These are phyloP conservation scores for Gandaritis pyraliata DNA, from an alignment of 2,888 invertebrate genomes.

Conservation along the genomic window DNA sequence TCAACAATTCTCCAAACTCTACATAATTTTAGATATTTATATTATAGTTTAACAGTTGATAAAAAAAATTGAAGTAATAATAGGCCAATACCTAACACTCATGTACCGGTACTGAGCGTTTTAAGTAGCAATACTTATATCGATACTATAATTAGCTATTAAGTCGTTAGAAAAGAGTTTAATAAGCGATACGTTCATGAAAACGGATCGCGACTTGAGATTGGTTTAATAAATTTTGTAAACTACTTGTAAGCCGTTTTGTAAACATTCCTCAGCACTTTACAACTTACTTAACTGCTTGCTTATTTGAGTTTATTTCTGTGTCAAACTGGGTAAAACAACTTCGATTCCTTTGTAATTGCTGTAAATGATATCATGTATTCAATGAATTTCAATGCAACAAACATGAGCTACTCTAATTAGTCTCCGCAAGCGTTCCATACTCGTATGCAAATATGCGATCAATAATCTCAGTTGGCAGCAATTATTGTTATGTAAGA, in stretches of 20 bases:
- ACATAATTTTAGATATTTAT: too few species aligned
- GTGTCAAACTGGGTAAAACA: conserved; percentile 14
- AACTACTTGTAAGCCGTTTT: conserved; percentile 15
- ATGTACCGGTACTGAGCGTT: too few species aligned
- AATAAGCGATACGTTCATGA: conserved; percentile 36
- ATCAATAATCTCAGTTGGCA: conserved; percentile 33
- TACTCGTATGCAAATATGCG: conserved; percentile 33
- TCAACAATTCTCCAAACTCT: too few species aligned
- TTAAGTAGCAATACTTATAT: too few species aligned
- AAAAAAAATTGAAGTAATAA: too few species aligned
- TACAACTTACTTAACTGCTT: conserved; percentile 7
- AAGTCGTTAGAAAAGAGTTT: conserved; percentile 21
- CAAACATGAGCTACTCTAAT: conserved; percentile 37
- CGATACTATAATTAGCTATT: conserved; percentile 8
- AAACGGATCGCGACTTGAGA: conserved; percentile 36
- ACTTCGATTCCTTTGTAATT: conserved; percentile 17
- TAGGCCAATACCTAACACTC: too few species aligned
- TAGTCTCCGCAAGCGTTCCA: conserved; percentile 31
- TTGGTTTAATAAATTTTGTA: conserved; percentile 41
- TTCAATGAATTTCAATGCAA: conserved; percentile 31
- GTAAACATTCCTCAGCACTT: conserved; percentile 16
- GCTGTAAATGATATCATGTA: conserved; percentile 14
- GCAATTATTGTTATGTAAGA: conserved; percentile 32
- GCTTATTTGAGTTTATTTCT: conserved; percentile 4
- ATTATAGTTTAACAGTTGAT: too few species aligned